These are phyloP conservation scores for Hyposmocoma kahamanoa DNA, from an alignment of 1,140 invertebrate genomes.

Conservation along the genomic window DNA sequence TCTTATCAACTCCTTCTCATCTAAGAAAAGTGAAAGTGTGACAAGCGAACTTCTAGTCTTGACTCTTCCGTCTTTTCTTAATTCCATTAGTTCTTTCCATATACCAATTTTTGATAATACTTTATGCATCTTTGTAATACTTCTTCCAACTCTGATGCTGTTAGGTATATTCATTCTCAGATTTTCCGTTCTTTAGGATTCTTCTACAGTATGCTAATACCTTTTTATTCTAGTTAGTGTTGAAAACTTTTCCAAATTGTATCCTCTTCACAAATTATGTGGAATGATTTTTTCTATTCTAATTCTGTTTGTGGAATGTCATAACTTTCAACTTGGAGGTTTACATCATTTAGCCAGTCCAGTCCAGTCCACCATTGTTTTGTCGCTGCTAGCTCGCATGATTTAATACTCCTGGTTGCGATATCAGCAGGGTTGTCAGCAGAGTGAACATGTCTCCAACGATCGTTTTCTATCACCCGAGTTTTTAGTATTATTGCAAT, in stretches of 20 bases:
- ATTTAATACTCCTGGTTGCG: constrained; percentile 37
- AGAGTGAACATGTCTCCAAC: constrained; percentile 36
- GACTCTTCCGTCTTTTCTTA: constrained; percentile 13
- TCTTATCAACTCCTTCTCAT: constrained; percentile 27
- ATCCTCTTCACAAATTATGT: constrained; percentile 9
- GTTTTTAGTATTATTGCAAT: too few relatives aligned
- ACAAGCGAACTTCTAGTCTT: constrained; percentile 21
- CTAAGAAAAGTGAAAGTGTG: constrained; percentile 28
- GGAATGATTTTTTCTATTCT: constrained; percentile 14
- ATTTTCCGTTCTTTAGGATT: constrained; percentile 5
- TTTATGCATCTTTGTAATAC: neutral
- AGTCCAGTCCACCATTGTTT: constrained; percentile 21
- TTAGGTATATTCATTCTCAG: neutral
- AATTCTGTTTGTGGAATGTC: constrained; percentile 17
- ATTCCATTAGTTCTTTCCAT: neutral
- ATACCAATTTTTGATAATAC: neutral
- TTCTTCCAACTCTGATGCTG: neutral
- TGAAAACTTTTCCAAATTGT: constrained; percentile 14
- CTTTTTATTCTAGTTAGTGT: constrained; percentile 21
- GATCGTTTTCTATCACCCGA: constrained; percentile 23
- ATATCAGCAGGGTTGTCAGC: constrained; percentile 49
- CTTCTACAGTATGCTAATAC: constrained; percentile 22
- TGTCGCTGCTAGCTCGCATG: constrained; percentile 11
- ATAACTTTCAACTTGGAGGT: neutral
- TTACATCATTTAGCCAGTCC: constrained; percentile 12